Evolutionary conservation across 2,888 invertebrate species (phyloP).

Genomic region (Parnassius apollo): DNA sequence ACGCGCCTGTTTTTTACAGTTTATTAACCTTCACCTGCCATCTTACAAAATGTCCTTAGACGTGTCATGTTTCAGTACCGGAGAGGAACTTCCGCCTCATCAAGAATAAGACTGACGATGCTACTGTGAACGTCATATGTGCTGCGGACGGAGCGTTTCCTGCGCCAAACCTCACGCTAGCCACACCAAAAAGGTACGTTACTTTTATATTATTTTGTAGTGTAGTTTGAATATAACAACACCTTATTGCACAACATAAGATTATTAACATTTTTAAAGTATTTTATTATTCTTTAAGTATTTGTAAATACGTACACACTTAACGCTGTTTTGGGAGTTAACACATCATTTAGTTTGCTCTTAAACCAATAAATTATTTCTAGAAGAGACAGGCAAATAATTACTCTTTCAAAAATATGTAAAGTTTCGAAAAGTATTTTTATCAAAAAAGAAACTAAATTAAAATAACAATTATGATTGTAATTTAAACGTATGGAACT

Average conservation of each 20-base stretch:
- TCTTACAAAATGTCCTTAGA: constrained; percentile 20
- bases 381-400: too few species aligned
- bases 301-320: too few species aligned
- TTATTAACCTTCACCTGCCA: constrained; percentile 31
- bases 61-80: constrained; percentile 63
- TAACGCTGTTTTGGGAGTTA: too few species aligned
- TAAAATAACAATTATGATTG: background rate
- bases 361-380: too few species aligned
- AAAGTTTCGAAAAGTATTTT: too few species aligned
- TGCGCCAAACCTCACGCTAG: too few species aligned
- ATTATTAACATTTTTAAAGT: too few species aligned
- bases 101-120: constrained; percentile 77
- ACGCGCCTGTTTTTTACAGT: constrained; percentile 26
- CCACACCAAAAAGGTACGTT: constrained; percentile 68
- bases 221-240: too few species aligned
- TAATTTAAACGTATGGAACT: too few species aligned
- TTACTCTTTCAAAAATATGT: constrained; percentile 34
- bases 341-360: too few species aligned
- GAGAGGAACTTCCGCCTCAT: constrained; percentile 77
- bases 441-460: background rate
- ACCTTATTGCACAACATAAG: too few species aligned
- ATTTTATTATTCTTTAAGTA: too few species aligned
- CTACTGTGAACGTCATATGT: constrained; percentile 78
- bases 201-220: constrained; percentile 2
- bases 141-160: constrained; percentile 80